A percentile compares a stretch with the other conserved stretches of the same genome.
These are phyloP conservation scores for Corapipo altera DNA, from an alignment of 2,113 vertebrate species.

Conservation along the genomic window DNA sequence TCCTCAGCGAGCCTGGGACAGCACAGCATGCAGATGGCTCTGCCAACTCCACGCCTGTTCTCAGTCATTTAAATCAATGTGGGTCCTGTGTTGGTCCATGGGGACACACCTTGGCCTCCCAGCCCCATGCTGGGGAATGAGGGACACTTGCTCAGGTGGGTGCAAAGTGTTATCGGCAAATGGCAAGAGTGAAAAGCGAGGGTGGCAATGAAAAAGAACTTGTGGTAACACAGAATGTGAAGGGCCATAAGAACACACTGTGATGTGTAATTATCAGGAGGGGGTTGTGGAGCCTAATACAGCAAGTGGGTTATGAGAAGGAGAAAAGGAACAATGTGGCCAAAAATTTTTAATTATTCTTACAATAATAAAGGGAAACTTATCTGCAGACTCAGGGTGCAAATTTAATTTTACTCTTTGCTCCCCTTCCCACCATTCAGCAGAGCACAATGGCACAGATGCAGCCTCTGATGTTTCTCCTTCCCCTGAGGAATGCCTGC, in stretches of 20 bases:
- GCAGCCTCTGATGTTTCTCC: not conserved
- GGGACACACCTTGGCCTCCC: not conserved
- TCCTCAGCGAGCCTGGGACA: not conserved
- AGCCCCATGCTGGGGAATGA: not conserved
- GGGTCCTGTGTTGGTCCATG: fast-evolving
- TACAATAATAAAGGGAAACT: constrained; percentile 15
- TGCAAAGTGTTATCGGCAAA: not conserved
- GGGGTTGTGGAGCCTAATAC: not conserved
- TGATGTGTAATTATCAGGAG: not conserved
- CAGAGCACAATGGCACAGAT: not conserved
- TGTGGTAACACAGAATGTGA: not conserved
- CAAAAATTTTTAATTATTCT: not conserved
- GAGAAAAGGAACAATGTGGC: not conserved
- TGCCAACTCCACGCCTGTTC: not conserved
- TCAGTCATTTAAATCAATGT: fast-evolving
- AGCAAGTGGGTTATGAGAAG: not conserved
- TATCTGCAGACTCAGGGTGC: not conserved
- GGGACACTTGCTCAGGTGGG: not conserved
- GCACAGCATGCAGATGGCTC: not conserved
- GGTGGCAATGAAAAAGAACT: not conserved
- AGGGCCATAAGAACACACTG: not conserved
- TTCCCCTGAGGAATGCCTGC: not conserved
- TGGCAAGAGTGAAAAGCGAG: not conserved
- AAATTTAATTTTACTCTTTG: not conserved
- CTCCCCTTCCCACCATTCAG: constrained; percentile 8